phyloP scores from a whole-genome alignment of 2,113 vertebrate genomes.

The Pomatostomus ruficeps region DNA sequence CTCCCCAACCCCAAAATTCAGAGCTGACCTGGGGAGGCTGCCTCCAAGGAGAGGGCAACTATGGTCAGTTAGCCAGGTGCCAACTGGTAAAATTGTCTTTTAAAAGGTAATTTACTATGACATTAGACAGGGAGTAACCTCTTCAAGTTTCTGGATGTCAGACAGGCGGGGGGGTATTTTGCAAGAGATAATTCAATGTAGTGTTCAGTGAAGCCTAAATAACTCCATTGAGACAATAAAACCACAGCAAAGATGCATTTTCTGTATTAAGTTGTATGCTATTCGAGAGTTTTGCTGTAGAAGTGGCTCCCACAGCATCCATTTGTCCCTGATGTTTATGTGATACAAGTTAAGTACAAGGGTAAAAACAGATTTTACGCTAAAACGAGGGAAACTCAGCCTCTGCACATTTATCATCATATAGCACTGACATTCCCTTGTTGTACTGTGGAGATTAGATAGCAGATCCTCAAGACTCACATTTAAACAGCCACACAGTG shows the following conservation, averaged over 20 bases:
- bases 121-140: not conserved
- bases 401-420: not conserved
- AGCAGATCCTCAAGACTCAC: not conserved
- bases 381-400: not conserved
- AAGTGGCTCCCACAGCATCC: not conserved
- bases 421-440: not conserved
- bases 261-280: not conserved
- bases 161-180: not conserved
- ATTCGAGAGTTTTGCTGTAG: not conserved
- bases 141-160: not conserved
- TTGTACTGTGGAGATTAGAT: not conserved
- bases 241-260: not conserved
- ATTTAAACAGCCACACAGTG: not conserved
- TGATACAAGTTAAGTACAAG: not conserved
- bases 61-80: not conserved
- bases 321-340: not conserved
- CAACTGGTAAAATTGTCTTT: not conserved
- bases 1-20: not conserved
- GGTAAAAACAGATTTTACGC: not conserved
- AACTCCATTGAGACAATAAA: not conserved
- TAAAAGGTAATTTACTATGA: constrained; percentile 8
- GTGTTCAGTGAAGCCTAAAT: not conserved
- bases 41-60: not conserved
- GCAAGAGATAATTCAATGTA: not conserved
- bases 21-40: not conserved